A percentile compares a stretch with the other conserved stretches of the same genome.
These are phyloP conservation scores for Myiotriccus ornatus DNA, from an alignment of 2,797 vertebrate species.

Conservation along the genomic window DNA sequence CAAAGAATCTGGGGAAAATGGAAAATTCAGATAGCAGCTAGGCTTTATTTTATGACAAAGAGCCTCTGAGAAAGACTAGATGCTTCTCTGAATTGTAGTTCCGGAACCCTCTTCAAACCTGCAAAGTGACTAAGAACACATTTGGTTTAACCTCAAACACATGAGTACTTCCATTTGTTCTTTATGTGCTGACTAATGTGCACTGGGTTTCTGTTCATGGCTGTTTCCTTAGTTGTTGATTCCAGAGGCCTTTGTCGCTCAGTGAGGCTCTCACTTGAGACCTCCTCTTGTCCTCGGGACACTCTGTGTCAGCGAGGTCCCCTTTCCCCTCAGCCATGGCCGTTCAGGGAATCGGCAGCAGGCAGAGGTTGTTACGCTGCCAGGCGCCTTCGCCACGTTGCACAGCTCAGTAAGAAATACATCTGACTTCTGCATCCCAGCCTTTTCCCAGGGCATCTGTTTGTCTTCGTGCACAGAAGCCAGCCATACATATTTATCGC, in stretches of 20 bases:
- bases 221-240: accelerated
- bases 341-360: background rate
- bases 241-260: background rate
- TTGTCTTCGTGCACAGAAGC: background rate
- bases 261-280: background rate
- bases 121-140: background rate
- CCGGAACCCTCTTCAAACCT: background rate
- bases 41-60: background rate
- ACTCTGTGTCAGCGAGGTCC: background rate
- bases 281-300: background rate
- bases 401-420: background rate
- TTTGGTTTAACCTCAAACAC: background rate
- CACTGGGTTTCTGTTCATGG: background rate
- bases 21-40: background rate
- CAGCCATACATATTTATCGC: conserved; percentile 25
- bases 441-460: background rate
- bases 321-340: background rate
- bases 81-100: background rate
- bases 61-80: background rate
- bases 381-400: accelerated
- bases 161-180: background rate
- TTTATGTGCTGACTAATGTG: background rate
- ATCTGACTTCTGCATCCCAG: background rate
- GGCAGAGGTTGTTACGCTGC: background rate
- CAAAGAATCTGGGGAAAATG: background rate